These are phyloP conservation scores for Coremacera marginata DNA, from an alignment of 2,888 invertebrate species.

Conservation along the genomic window DNA sequence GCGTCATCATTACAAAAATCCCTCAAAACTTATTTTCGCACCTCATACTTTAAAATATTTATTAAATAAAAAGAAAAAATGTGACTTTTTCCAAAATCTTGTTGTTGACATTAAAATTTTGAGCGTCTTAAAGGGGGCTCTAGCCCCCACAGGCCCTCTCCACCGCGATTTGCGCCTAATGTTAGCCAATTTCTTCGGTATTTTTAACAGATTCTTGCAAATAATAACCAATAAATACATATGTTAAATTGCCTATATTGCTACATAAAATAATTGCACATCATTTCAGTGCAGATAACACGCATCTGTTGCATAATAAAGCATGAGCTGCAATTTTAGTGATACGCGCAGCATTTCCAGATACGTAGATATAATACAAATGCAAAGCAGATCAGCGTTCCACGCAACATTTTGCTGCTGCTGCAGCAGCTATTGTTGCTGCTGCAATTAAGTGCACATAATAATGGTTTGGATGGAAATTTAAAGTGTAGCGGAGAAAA, in stretches of 20 bases:
- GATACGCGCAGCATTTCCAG: neutral
- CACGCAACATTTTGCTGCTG: conserved; percentile 18
- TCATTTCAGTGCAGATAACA: neutral
- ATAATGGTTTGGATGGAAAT: neutral
- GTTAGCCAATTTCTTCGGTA: too few species aligned
- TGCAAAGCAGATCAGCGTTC: neutral
- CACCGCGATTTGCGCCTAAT: too few species aligned
- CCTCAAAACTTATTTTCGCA: too few species aligned
- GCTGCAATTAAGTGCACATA: conserved; percentile 25
- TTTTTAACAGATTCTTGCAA: too few species aligned
- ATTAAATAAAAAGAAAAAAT: too few species aligned
- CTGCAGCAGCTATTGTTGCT: neutral
- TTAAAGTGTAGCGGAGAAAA: neutral
- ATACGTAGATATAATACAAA: neutral
- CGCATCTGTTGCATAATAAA: conserved; percentile 15
- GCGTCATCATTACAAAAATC: too few species aligned
- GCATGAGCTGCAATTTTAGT: conserved; percentile 1
- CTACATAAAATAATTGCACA: conserved; percentile 15
- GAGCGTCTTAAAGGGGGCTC: too few species aligned
- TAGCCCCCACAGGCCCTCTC: too few species aligned
- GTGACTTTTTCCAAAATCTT: too few species aligned
- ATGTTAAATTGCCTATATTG: neutral
- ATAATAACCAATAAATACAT: too few species aligned
- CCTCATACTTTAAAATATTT: too few species aligned
- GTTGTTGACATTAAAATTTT: too few species aligned